Base-by-base conservation (phyloP, 2,888 invertebrate species). In the Drosophila bunnanda region DNA sequence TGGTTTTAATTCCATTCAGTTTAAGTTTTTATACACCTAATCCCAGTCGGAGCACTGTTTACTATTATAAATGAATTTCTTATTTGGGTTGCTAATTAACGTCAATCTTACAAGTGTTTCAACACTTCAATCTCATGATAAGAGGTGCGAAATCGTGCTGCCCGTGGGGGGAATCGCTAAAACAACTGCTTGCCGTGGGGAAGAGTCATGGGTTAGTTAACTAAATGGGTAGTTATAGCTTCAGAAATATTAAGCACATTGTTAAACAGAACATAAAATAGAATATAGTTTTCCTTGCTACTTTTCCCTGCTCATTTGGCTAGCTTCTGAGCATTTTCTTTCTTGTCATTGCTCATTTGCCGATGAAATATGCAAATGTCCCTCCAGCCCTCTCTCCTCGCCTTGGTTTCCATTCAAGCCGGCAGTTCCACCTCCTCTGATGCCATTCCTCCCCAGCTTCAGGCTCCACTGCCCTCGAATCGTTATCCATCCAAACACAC, bases 291-390 rank as follows among this genome's bases (percentile, higher is more conserved):
- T 20, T 8, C 15, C 13, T 5, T 32, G n/a, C 10, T n/a, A 8
- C 28, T 56, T 20, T 28, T 36, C 12, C 12, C 6, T 17, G 7
- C 15, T 12, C 36, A 17, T 36, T 39, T 39, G 12, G 1, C 17
- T 10, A 34, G 12, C 9, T 15, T n/a, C n/a, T 20, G 20, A 30
- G n/a, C 12, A 22, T 65, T 32, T 43, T 9, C 41, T 20, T 39
- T 36, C 38, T 41, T 32, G 34, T 56, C 32, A 30, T 28, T 59
- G 65, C 36, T 48, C 59, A 50, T 52, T 72, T 61, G 71, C 57
- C 75, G 70, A 69, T 85, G 64, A 58, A 57, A 53, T 82, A 82
- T 88, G 82, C 75, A 79, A 88, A 82, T 88, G 56, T 39, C 50
- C 46, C 70, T 66, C 43, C 30, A 50, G 46, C 55, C 71, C 55